Evolutionary conservation across 2,888 invertebrate genomes (phyloP).

Genomic region (Bembecia ichneumoniformis): DNA sequence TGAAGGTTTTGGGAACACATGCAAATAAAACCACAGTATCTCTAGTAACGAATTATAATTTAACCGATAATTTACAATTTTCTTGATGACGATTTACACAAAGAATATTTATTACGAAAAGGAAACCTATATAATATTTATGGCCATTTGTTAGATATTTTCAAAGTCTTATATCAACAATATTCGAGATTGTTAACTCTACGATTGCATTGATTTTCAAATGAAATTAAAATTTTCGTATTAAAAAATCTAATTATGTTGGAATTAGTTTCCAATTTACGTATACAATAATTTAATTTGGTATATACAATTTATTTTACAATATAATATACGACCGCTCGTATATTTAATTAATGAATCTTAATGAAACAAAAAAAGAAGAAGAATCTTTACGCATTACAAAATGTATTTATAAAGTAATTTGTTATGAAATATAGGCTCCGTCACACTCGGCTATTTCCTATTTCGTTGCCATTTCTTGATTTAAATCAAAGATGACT

Average conservation of each 20-base stretch:
- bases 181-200: neutral
- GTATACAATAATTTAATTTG: slow-evolving; percentile 45
- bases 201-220: neutral
- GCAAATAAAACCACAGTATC: slow-evolving; percentile 4
- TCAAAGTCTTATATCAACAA: neutral
- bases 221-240: slow-evolving; percentile 13
- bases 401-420: too few species aligned
- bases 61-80: slow-evolving; percentile 44
- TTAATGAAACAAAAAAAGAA: too few species aligned
- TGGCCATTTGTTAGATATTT: neutral
- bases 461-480: too few species aligned
- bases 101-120: slow-evolving; percentile 2
- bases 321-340: neutral
- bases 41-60: slow-evolving; percentile 50
- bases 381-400: too few species aligned
- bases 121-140: neutral
- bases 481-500: too few species aligned
- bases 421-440: too few species aligned
- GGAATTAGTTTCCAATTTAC: slow-evolving; percentile 24
- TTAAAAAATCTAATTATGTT: slow-evolving; percentile 37
- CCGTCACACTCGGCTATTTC: too few species aligned
- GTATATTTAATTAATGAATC: too few species aligned
- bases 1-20: neutral
- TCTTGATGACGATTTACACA: slow-evolving; percentile 3
- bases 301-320: slow-evolving; percentile 17